These are phyloP conservation scores for Ptychodera flava DNA, from an alignment of 35 echinoderm and acorn worm species.

Conservation along the genomic window DNA sequence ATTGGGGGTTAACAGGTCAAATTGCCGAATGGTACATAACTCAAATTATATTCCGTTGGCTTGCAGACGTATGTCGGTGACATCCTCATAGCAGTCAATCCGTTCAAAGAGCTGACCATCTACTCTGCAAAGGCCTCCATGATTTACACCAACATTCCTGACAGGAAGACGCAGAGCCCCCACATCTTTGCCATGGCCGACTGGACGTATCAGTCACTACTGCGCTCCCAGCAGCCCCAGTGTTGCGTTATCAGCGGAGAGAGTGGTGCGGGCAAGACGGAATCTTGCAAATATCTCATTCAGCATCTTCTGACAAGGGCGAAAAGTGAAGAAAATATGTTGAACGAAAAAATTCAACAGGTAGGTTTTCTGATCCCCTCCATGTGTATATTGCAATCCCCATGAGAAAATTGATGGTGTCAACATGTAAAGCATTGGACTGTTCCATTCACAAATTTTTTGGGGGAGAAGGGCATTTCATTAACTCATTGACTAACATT, in stretches of 20 bases:
- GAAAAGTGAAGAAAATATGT: conserved; percentile 59
- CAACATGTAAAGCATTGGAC: too few relatives aligned
- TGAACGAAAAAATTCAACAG: conserved; percentile 96
- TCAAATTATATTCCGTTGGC: conserved; percentile 7
- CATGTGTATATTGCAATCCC: too few relatives aligned
- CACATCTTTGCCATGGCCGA: conserved; percentile 90
- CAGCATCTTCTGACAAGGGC: conserved; percentile 69
- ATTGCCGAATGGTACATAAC: too few relatives aligned
- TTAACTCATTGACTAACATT: too few relatives aligned
- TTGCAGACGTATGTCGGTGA: conserved; percentile 94
- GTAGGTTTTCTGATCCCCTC: too few relatives aligned
- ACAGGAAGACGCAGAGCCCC: conserved; percentile 42
- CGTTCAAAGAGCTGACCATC: conserved; percentile 86
- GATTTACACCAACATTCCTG: conserved; percentile 44
- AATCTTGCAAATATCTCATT: conserved; percentile 84
- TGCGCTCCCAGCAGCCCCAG: conserved; percentile 55
- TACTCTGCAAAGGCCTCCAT: conserved; percentile 59
- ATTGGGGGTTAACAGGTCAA: too few relatives aligned
- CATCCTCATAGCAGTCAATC: conserved; percentile 84
- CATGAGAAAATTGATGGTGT: too few relatives aligned
- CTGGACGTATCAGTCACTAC: conserved; percentile 56
- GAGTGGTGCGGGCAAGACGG: conserved; percentile 94
- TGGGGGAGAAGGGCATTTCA: too few relatives aligned
- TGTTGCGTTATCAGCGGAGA: conserved; percentile 98
- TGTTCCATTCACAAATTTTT: too few relatives aligned